Evolutionary conservation across 1,140 invertebrate genomes (phyloP).

Genomic region (Ylistrum balloti): DNA sequence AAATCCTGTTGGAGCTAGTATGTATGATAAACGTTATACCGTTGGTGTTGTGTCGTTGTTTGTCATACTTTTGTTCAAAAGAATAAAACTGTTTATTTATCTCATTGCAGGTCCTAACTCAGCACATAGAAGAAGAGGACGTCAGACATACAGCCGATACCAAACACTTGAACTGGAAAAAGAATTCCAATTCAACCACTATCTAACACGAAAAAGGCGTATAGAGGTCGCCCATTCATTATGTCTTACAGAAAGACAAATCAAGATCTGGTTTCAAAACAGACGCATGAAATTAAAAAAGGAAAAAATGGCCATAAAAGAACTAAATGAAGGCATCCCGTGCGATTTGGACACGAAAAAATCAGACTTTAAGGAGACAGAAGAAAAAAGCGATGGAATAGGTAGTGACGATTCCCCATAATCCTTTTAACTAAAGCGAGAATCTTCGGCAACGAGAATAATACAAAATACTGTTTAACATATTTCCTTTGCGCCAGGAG

Average conservation of each 20-base stretch:
- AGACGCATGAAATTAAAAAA: constrained; percentile 99
- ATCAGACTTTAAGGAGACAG: constrained; percentile 33
- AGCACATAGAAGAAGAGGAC: constrained; percentile 94
- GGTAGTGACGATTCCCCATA: constrained; percentile 2
- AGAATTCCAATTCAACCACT: constrained; percentile 87
- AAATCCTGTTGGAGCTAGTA: no score
- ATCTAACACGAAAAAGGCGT: constrained; percentile 87
- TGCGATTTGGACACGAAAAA: constrained; percentile 18
- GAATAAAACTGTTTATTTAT: background rate
- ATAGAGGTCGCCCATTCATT: constrained; percentile 95
- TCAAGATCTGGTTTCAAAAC: constrained; percentile 94
- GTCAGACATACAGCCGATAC: constrained; percentile 98
- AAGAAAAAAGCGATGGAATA: constrained; percentile 39
- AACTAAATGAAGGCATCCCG: constrained; percentile 16
- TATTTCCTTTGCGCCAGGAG: constrained; percentile 32
- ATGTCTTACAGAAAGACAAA: constrained; percentile 94
- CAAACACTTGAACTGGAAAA: constrained; percentile 87
- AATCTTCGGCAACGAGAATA: constrained; percentile 33
- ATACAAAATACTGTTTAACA: constrained; percentile 22
- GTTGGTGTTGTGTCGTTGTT: no score
- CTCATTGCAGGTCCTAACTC: constrained; percentile 83
- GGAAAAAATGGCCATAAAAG: constrained; percentile 89
- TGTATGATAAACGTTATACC: no score
- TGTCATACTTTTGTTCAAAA: no score
- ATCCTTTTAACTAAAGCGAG: constrained; percentile 7